Base-by-base conservation (phyloP, 2,113 vertebrate genomes). In the Eretmochelys imbricata region DNA sequence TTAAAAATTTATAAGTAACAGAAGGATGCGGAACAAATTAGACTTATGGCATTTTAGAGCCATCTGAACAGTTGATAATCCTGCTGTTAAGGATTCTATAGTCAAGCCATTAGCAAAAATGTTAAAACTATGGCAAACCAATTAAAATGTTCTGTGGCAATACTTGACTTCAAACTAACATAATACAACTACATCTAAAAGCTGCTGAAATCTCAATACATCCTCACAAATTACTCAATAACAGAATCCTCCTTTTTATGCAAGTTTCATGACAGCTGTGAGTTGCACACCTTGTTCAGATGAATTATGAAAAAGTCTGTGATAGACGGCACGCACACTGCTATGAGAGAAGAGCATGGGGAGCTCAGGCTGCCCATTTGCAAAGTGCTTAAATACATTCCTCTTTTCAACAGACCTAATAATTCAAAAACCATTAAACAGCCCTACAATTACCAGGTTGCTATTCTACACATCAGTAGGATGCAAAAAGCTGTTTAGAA, bases 1-100 rank as follows among this genome's bases (percentile, higher is more conserved):
- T 80, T 48, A 69, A 80, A 93, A 89, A 87, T 54, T 14, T 42
- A 82, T 88, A 93, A 69, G 16, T 90, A 93, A 84, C 27, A 92
- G 78, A 84, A 92, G 72, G 57, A 86, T 49, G 6, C 4, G 76
- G 48, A 94, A 53, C 8, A 80, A 82, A 42, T 93, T 24, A 49
- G 78, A 93, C 6, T 84, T 90, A 19, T 3, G 57, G 19, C 9
- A 83, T 81, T 81, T 51, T 31, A 65, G 88, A 94, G 93, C 6
- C 27, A 65, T 31, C 29, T 12, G 54, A 87, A 72, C 31, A 89
- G 76, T 59, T 88, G 84, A 54, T 29, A 72, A 1, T 75, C 4
- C 5, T 85, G 6, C 83, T 29, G 10, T n/a, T 89, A 90, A 94
- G 65, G 19, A 54, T 31, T 62, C 20, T 87, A 83, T 6, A 84